phyloP scores from a whole-genome alignment of 2,888 invertebrate species.

The Azorinus chamasolen region DNA sequence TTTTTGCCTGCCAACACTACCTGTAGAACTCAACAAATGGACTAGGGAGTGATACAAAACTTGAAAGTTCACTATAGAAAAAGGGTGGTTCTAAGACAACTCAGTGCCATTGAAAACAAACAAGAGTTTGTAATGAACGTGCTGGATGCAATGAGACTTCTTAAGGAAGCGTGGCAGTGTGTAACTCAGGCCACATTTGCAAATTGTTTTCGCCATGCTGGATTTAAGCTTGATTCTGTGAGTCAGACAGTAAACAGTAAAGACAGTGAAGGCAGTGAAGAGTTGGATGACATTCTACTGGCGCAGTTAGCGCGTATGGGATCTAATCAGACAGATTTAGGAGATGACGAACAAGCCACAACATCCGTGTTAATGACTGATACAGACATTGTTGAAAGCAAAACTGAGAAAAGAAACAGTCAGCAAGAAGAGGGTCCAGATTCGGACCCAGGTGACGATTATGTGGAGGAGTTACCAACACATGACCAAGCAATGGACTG shows the following conservation, averaged over 20 bases:
- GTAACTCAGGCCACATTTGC: slow-evolving; percentile 15
- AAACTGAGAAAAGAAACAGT: background rate
- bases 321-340: too few species aligned
- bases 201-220: slow-evolving; percentile 33
- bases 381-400: background rate
- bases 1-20: slow-evolving; percentile 72
- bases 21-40: slow-evolving; percentile 68
- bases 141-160: slow-evolving; percentile 40
- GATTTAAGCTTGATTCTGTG: slow-evolving; percentile 11
- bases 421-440: background rate
- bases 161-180: slow-evolving; percentile 52
- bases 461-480: background rate
- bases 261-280: background rate
- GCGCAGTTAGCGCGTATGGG: too few species aligned
- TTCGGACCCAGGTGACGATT: background rate
- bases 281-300: too few species aligned
- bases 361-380: background rate
- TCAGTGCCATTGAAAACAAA: slow-evolving; percentile 30
- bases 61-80: slow-evolving; percentile 59
- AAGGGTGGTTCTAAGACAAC: slow-evolving; percentile 3
- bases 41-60: slow-evolving; percentile 70
- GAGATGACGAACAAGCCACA: background rate
- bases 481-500: background rate
- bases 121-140: slow-evolving; percentile 17
- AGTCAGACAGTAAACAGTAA: background rate